Conservation (phyloP, 2,113 vertebrate species). For the Pithys albifrons region DNA sequence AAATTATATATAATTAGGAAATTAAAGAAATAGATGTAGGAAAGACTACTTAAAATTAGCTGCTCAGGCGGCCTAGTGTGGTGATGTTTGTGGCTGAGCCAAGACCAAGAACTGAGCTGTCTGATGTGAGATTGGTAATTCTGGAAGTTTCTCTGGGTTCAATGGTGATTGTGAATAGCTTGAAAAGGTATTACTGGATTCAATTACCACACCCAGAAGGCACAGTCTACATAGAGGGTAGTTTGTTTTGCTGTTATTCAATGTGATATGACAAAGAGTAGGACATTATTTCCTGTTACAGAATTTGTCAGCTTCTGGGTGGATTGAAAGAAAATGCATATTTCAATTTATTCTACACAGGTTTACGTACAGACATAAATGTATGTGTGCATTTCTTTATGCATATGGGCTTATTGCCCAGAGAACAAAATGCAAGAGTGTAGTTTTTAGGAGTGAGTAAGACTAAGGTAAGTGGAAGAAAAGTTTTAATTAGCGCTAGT, state of each 20-base stretch:
- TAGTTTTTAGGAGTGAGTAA: neutral
- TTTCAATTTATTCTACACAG: neutral
- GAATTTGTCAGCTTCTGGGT: neutral
- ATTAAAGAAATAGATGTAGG: neutral
- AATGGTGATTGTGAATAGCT: neutral
- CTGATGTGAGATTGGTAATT: neutral
- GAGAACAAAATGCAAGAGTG: neutral
- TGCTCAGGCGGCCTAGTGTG: neutral
- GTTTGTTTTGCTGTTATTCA: neutral
- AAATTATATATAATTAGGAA: conserved; percentile 2
- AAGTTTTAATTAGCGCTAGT: neutral
- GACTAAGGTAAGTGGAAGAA: neutral
- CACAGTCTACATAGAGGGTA: neutral
- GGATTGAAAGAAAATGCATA: neutral
- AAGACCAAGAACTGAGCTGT: neutral
- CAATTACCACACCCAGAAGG: neutral
- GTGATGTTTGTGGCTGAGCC: neutral
- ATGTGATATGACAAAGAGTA: neutral
- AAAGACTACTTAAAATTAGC: neutral
- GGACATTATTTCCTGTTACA: neutral
- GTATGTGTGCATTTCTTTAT: neutral
- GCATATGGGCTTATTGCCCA: neutral
- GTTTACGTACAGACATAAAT: neutral
- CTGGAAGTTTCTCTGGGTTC: neutral
- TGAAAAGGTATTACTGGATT: neutral